These are phyloP conservation scores for Sminthopsis crassicaudata DNA, from an alignment of 2,113 vertebrate genomes.

Conservation along the genomic window DNA sequence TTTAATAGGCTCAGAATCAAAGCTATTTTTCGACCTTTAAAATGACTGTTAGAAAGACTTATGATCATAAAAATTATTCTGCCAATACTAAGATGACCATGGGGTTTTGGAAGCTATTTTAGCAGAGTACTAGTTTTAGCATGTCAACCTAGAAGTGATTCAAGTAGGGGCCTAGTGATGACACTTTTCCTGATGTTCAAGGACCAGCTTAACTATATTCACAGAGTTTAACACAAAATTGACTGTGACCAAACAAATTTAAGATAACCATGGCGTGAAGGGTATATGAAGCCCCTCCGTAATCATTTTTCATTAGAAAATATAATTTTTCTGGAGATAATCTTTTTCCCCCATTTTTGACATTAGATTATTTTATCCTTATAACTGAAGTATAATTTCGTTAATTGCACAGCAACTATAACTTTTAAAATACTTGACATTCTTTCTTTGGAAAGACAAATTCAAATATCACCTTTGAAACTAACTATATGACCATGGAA, in stretches of 20 bases:
- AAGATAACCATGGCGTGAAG: not conserved
- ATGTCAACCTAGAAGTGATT: not conserved
- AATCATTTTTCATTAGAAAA: not conserved
- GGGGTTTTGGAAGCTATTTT: not conserved
- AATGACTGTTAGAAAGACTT: conserved; percentile 4
- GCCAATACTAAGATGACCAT: not conserved
- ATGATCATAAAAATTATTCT: not conserved
- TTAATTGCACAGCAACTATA: not conserved
- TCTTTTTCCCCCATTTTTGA: not conserved
- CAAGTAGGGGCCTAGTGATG: not conserved
- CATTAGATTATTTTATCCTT: not conserved
- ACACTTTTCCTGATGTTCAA: not conserved
- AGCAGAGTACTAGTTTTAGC: not conserved
- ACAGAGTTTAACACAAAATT: not conserved
- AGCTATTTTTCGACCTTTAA: conserved; percentile 65
- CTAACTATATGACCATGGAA: not conserved
- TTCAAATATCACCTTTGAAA: not conserved
- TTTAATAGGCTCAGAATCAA: conserved; percentile 75
- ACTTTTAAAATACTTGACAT: not conserved
- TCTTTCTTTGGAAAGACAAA: not conserved
- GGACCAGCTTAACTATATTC: not conserved
- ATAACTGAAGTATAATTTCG: not conserved
- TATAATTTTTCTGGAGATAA: not conserved
- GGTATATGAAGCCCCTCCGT: not conserved
- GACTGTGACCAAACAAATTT: not conserved